Base-by-base conservation (phyloP, 2,113 vertebrate species). In the Myiozetetes cayanensis region DNA sequence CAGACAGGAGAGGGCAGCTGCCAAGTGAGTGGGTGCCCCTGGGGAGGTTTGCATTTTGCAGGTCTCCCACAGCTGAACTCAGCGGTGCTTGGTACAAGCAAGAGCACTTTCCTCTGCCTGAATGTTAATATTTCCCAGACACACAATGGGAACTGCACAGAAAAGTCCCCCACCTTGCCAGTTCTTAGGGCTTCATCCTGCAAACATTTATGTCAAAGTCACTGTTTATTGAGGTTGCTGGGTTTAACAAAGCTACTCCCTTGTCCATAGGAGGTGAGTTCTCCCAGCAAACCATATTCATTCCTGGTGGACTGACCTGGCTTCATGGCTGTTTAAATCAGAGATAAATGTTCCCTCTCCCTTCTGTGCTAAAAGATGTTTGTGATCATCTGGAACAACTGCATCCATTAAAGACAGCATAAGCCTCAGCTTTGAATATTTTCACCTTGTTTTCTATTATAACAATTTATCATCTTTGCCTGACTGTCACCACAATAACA, bases 1-100 rank as follows among this genome's bases (percentile, higher is more conserved):
- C 80, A 82, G 90, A 88, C 93, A 70, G 85, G 58, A 87, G 82
- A 77, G 86, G 90, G 73, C 82, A 93, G 91, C 86, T 71, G 92
- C 93, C 94, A 96, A 95, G 73, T 89, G 93, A 94, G 94, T 94
- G 92, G 85, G 85, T 94, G 91, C 96, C 87, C 85, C 47, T 92
- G 58, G 90, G 87, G 90, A 96, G 93, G 66, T 68, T 93, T 87
- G 88, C n/a, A 33, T 49, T 75, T 71, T 92, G 86, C 68, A 87
- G 95, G 92, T 96, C 92, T 96, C 90, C 73, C 93, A 82, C 92
- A 92, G 86, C 84, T 92, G 86, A 71, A 94, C 68, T 43, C 65
- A 53, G 73, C 0, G 6, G 83, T 89, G 92, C 92, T 94, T 96
- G 96, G 96, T 96, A 95, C 95, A 58, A 87, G 84, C 37, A 61